Evolutionary conservation across 2,888 invertebrate genomes (phyloP), one percentile per base, ranked within the genome.

Genomic region (Ariolimax columbianus): DNA sequence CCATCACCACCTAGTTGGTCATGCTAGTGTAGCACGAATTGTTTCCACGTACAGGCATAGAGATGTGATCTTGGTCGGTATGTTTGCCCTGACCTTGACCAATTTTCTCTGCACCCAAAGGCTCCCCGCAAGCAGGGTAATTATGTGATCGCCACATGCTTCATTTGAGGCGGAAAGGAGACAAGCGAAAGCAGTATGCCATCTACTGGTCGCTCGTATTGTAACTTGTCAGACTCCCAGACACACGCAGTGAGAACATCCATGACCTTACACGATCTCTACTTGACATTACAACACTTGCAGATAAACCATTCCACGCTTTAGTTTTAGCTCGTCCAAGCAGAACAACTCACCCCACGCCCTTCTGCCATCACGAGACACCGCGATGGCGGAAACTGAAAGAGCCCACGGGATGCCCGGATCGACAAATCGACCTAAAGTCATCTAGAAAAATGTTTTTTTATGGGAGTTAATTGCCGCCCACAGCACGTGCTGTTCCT

Each of bases 351-450:
- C 73, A 47, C 30, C 73, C 40, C 9, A 38, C 30, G 43, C 43
- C 30, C 30, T 43, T 43, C 73, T 43, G 73, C 43, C 26, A 73
- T n/a, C n/a, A 17, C 43, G n/a, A 47, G 47, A 47, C n/a, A n/a
- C 40, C 14, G 43, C 7, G 47, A n/a, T 14, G 11, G 73, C 47
- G n/a, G 47, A 14, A 11, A 43, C 3, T 47, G 43, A 47, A 73
- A 43, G 73, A 47, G n/a, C 19, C 73, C 43, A 30, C 73, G 73
- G 73, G 73, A 68, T 26, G 47, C 73, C 73, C 43, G 40, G 43
- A 73, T 73, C 73, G 73, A 81, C 51, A 81, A 70, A 72, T 81
- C 51, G 81, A 70, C 40, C 33, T n/a, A 43, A 75, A 59, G 73
- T 73, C 72, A 59, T 17, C 55, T n/a, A n/a, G 72, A 30, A 75